These are phyloP conservation scores for Callithrix jacchus DNA, from an alignment of 2,113 vertebrate species.

Conservation along the genomic window DNA sequence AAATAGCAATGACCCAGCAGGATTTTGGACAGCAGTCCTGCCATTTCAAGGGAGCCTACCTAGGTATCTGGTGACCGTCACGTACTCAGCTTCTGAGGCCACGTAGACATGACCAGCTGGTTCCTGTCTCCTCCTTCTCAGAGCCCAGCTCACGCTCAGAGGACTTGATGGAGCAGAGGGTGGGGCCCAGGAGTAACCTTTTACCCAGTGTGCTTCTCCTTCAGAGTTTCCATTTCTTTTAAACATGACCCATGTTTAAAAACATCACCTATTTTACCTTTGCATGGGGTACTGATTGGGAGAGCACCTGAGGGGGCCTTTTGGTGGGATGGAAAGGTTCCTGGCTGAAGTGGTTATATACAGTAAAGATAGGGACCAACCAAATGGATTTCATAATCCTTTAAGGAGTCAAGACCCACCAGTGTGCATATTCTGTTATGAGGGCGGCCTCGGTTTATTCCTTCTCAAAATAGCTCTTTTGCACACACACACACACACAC, in stretches of 20 bases:
- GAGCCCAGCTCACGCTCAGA: not conserved
- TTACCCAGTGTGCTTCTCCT: not conserved
- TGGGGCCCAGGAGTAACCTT: not conserved
- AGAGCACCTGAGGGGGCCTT: not conserved
- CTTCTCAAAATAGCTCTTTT: not conserved
- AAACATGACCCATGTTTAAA: not conserved
- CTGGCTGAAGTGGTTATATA: too few species aligned
- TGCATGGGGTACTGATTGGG: not conserved
- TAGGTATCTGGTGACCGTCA: not conserved
- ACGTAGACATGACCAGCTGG: not conserved
- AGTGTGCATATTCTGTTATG: accelerated
- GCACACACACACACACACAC: not conserved
- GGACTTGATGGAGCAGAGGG: not conserved
- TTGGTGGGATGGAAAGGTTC: not conserved
- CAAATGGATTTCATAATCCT: not conserved
- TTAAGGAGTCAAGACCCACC: not conserved
- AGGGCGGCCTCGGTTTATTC: not conserved
- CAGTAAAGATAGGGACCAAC: not conserved
- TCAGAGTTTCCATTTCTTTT: not conserved
- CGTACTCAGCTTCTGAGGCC: not conserved
- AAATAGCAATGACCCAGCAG: slow-evolving; percentile 70
- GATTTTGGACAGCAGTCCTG: slow-evolving; percentile 55
- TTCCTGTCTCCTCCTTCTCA: not conserved
- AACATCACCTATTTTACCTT: not conserved
- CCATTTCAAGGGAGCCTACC: not conserved